Evolutionary conservation across 1,140 invertebrate species (phyloP), one percentile per base, ranked within the genome.

Genomic region (Cheumatopsyche charites): DNA sequence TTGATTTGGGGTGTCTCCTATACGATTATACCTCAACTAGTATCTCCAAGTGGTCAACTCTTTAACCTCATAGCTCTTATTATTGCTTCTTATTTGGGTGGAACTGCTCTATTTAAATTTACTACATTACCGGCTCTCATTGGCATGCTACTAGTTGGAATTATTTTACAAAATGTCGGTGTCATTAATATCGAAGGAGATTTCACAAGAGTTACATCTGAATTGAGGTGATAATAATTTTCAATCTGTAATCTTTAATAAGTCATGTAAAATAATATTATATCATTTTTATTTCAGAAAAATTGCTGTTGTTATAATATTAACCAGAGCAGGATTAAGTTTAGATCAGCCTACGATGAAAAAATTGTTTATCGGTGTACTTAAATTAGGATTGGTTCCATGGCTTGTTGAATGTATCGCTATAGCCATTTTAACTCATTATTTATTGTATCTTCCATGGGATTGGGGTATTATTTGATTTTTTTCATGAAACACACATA

Each of bases 311-410:
- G 92, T 94, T 9, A 92, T 98, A 47, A 98, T 99, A 77, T 83
- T 99, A 69, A 92, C 91, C 29, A 86, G 96, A 83, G 97, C 96
- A 71, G 97, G 97, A 0, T 85, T 99, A 71, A 95, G 96, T 77
- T 86, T 98, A 70, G 92, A 98, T 81, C 92, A 94, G 4, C 81
- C 84, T 61, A 93, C 93, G 13, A 84, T 98, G 75, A 90, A 88
- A 78, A 90, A 90, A 77, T 86, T 97, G 67, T 91, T 88, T 79
- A 84, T 88, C 63, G 90, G 91, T 0, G 90, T 91, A 0, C 85
- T 96, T 0, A 90, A 95, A 79, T 82, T 98, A 3, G 93, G 95
- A 19, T 86, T 97, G 47, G 83, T 92, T 29, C 96, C 96, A 0
- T 97, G 95, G 89, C 73, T 91, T 11, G 85, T 92, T 2, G 97